Base-by-base conservation (phyloP, 1,140 invertebrate species). In the Xylocopa sonorina region DNA sequence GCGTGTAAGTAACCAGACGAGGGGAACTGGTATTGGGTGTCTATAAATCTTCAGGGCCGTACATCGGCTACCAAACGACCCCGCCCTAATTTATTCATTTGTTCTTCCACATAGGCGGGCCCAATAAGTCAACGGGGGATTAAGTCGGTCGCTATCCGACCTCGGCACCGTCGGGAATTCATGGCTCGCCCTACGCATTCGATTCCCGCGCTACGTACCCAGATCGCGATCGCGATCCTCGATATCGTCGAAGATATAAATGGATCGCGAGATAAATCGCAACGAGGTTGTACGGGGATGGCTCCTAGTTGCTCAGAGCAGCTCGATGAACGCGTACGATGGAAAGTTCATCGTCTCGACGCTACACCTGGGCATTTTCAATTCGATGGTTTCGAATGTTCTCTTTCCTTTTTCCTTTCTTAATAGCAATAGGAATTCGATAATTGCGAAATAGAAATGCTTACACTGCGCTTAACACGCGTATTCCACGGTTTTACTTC, bases 11-110 rank as follows among this genome's bases (percentile, higher is more conserved):
- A 85, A 81, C 79, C 82, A 71, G 78, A 58, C 38, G 46, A 43
- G 43, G 34, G 67, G 57, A 82, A 83, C 84, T 83, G 84, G 85
- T 84, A 87, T 88, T 71, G 85, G 69, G 81, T 86, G 78, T 88
- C 86, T 78, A 89, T 89, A 89, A 89, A 89, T 89, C 87, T 87
- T 89, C 77, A 86, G 85, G 83, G 88, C 84, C 75, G 88, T 86
- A 84, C 63, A 73, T 83, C 86, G 80, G 87, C 88, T 88, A 89
- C 88, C 87, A 89, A 87, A 85, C 88, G 82, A 83, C 88, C 87
- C 88, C 88, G 88, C 88, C 88, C 88, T 88, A 89, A 89, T 89
- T 89, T 89, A 89, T 89, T 89, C 88, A 89, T 89, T 89, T 89
- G 88, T 89, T 89, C 87, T 89, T 89, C 87, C 77, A 83, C 88